Evolutionary conservation across 2,888 invertebrate genomes (phyloP), one percentile per base, ranked within the genome.

Genomic region (Hipparchia sbordonii): DNA sequence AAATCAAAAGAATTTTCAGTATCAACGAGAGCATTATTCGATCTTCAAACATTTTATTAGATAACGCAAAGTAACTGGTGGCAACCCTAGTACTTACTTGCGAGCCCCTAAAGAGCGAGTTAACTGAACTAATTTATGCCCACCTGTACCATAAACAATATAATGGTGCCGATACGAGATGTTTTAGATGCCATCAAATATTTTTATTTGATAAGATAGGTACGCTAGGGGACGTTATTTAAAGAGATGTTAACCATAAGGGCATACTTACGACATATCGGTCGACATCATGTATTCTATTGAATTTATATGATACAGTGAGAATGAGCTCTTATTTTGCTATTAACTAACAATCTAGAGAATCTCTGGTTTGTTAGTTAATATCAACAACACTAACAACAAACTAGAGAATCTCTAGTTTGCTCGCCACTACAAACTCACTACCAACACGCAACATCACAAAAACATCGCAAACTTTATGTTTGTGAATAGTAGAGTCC

Each of bases 121-220:
- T 91, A 82, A 90, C 84, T 89, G 91, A 89, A 91, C 93, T 92
- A 92, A 93, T 93, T 93, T 93, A 93, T 90, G 90, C 85, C 82
- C 86, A 85, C 86, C 85, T 86, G 90, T 88, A 87, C 85, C 88
- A 90, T 92, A 93, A 93, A 92, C 89, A 90, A 91, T 87, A 86
- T 85, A 81, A 82, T 83, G 82, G 84, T 81, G 81, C 80, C 82
- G 82, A 85, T 84, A 81, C 82, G 82, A 82, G 82, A 82, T 86
- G 81, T 83, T 87, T 87, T 83, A 81, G 80, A 84, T 81, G 79
- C 77, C 78, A 81, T 85, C 82, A 83, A 85, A 85, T 85, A 85
- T 82, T 87, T 82, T 87, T 84, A 85, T 84, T 81, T 76, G 79
- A 82, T 79, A 79, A 80, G 77, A 81, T 80, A 80, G 77, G 80